Evolutionary conservation across 2,797 vertebrate species (phyloP).

Genomic region (Orestias chungarensis): DNA sequence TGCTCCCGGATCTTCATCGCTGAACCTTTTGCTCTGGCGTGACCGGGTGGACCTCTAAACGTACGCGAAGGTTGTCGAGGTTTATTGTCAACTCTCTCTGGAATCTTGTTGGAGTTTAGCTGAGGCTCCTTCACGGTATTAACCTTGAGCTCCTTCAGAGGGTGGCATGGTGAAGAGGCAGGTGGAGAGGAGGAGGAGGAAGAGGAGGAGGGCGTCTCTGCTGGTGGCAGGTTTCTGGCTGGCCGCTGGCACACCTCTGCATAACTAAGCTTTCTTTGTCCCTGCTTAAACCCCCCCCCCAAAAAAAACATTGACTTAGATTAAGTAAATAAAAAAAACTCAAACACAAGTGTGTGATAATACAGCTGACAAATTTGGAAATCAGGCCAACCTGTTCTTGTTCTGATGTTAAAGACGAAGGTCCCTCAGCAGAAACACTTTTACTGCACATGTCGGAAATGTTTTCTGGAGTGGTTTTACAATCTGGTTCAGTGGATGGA

Average conservation of each 20-base stretch:
- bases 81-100: constrained; percentile 64
- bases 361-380: neutral
- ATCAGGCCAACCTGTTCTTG: constrained; percentile 55
- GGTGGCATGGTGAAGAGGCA: constrained; percentile 68
- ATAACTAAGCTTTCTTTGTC: constrained; percentile 89
- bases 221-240: constrained; percentile 79
- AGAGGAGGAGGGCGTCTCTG: constrained; percentile 45
- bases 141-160: constrained; percentile 86
- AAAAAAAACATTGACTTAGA: neutral
- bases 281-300: constrained; percentile 65
- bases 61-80: constrained; percentile 79
- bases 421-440: constrained; percentile 20
- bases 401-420: constrained; percentile 25
- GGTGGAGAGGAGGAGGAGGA: too few species aligned
- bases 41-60: constrained; percentile 78
- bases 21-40: constrained; percentile 71
- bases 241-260: constrained; percentile 92
- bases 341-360: neutral
- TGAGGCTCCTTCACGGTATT: constrained; percentile 82
- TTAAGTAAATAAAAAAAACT: neutral
- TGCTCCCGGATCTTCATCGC: constrained; percentile 88
- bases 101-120: constrained; percentile 21
- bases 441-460: constrained; percentile 29
- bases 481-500: neutral
- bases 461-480: constrained; percentile 34